phyloP scores from a whole-genome alignment of 1,140 invertebrate genomes.

The Tribolium madens region DNA sequence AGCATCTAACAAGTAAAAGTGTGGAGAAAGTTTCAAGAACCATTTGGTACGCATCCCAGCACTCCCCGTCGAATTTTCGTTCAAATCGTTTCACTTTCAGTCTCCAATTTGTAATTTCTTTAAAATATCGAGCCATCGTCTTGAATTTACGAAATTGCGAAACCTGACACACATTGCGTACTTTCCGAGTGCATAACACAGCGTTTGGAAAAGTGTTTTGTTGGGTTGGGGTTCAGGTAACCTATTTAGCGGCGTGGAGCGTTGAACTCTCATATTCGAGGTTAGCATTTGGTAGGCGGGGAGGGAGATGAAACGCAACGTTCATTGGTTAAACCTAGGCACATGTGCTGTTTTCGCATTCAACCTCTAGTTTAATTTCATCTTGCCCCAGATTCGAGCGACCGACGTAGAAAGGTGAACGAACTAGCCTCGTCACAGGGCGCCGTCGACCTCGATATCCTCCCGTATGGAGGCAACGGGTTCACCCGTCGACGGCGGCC shows the following conservation, averaged over 20 bases:
- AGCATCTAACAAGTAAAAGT: conserved; percentile 36
- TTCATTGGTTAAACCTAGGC: conserved; percentile 57
- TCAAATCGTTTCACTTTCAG: neutral
- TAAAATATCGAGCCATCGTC: neutral
- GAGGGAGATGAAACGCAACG: conserved; percentile 50
- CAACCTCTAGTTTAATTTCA: conserved; percentile 66
- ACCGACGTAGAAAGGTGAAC: conserved; percentile 61
- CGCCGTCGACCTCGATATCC: conserved; percentile 57
- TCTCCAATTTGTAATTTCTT: neutral
- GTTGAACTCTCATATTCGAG: conserved; percentile 62
- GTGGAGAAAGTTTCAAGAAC: neutral
- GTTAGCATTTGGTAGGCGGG: conserved; percentile 41
- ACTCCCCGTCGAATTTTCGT: neutral
- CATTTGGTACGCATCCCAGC: neutral
- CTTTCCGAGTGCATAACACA: conserved; percentile 47
- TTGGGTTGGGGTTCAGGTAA: conserved; percentile 58
- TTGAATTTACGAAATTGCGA: neutral
- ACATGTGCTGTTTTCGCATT: conserved; percentile 62
- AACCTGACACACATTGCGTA: neutral
- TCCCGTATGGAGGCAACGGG: neutral
- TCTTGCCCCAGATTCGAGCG: conserved; percentile 65
- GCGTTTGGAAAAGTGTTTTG: conserved; percentile 34
- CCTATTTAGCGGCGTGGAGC: conserved; percentile 62
- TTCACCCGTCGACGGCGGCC: neutral
- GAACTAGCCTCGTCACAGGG: conserved; percentile 60